A percentile compares a stretch with the other conserved stretches of the same genome.
These are phyloP conservation scores for Rhagium mordax DNA, from an alignment of 2,888 invertebrate species.

Conservation along the genomic window DNA sequence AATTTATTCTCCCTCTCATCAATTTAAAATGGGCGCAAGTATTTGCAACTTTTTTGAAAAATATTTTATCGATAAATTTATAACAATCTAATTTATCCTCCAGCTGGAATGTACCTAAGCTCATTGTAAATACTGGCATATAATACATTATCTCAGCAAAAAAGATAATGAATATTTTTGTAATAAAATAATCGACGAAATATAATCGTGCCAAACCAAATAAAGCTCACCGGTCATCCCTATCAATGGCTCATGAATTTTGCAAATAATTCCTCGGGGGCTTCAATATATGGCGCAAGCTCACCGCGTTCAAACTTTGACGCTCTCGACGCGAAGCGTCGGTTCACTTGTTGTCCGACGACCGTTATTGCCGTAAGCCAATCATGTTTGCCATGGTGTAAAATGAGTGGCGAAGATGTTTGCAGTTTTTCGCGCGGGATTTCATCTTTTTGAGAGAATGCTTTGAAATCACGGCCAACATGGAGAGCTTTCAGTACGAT, in stretches of 20 bases:
- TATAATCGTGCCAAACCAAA: not conserved
- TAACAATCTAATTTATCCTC: no score
- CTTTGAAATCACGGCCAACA: not conserved
- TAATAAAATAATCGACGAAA: no score
- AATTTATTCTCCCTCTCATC: no score
- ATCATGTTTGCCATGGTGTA: slow-evolving; percentile 44
- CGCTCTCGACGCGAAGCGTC: slow-evolving; percentile 29
- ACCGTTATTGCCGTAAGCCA: slow-evolving; percentile 42
- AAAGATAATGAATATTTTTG: no score
- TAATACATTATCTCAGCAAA: no score
- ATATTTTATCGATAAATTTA: no score
- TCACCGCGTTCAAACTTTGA: slow-evolving; percentile 17
- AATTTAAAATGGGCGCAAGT: no score
- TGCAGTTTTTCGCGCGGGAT: slow-evolving; percentile 38
- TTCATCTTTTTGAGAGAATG: slow-evolving; percentile 8
- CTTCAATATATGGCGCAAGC: slow-evolving; percentile 10
- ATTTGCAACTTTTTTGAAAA: no score
- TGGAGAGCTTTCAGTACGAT: slow-evolving; percentile 5
- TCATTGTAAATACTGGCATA: no score
- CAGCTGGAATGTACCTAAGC: no score
- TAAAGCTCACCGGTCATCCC: not conserved
- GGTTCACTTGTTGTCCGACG: slow-evolving; percentile 51
- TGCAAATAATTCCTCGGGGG: not conserved
- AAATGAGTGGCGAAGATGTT: slow-evolving; percentile 37
- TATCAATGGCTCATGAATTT: not conserved